A percentile compares a stretch with the other conserved stretches of the same genome.
Evolutionary conservation across 2,888 invertebrate genomes (phyloP).

Genomic region (Smittia sp.): DNA sequence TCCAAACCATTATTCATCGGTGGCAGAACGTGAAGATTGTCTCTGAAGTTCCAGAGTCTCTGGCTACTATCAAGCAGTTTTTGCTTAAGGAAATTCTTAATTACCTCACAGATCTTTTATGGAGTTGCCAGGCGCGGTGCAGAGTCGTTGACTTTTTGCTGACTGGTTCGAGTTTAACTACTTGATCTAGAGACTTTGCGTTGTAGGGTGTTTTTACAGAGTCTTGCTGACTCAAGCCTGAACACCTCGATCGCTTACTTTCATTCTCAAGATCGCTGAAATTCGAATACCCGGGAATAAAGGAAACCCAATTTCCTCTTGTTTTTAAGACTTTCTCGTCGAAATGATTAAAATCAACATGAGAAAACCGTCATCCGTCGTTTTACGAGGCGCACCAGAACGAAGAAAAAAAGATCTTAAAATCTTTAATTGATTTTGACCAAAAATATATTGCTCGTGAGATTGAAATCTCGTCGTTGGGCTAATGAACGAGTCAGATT

Average conservation of each 20-base stretch:
- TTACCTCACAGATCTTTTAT: constrained; percentile 8
- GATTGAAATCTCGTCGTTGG: constrained; percentile 3
- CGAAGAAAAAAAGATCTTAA: not conserved
- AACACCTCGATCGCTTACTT: too few species aligned
- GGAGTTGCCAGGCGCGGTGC: too few species aligned
- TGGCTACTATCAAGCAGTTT: not conserved
- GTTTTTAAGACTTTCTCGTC: too few species aligned
- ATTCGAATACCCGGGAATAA: too few species aligned
- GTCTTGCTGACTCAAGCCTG: too few species aligned
- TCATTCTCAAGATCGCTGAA: too few species aligned
- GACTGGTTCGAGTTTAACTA: too few species aligned
- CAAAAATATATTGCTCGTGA: not conserved
- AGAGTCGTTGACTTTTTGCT: too few species aligned
- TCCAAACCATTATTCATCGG: constrained; percentile 18
- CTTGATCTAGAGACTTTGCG: too few species aligned
- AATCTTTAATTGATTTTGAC: constrained; percentile 25
- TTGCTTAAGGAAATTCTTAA: not conserved
- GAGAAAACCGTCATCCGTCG: not conserved
- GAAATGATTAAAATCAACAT: constrained; percentile 15
- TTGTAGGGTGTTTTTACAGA: too few species aligned
- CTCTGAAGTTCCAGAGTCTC: not conserved
- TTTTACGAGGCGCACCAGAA: not conserved
- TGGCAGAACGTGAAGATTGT: not conserved
- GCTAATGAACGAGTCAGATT: not conserved
- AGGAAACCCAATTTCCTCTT: too few species aligned